Percentiles rank a stretch among this genome's conserved stretches.
Conservation (phyloP, 2,888 invertebrate genomes). For the Agrilus biguttatus region DNA sequence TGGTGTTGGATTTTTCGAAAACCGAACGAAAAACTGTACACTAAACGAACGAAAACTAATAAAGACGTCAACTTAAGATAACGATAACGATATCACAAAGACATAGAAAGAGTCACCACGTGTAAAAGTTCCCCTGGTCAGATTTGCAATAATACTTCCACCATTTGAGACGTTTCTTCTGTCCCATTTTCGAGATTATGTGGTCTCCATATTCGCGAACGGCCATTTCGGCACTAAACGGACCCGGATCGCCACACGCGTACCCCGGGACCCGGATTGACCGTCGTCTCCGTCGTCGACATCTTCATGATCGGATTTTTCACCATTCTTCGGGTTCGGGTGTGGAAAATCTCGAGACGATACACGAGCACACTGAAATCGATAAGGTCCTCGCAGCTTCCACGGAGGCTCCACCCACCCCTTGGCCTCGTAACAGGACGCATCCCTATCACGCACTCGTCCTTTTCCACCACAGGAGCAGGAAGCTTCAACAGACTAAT, state of each 20-base stretch:
- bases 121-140: slow-evolving; percentile 22
- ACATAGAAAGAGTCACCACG: slow-evolving; percentile 5
- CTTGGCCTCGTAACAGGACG: slow-evolving; percentile 1
- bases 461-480: too few species aligned
- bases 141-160: slow-evolving; percentile 23
- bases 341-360: slow-evolving; percentile 19
- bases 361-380: slow-evolving; percentile 23
- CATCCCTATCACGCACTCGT: too few species aligned
- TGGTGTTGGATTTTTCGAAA: too few species aligned
- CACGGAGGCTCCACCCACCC: slow-evolving; percentile 14
- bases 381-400: slow-evolving; percentile 28
- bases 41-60: too few species aligned
- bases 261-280: too few species aligned
- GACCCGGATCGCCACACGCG: slow-evolving; percentile 3
- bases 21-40: too few species aligned
- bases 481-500: too few species aligned
- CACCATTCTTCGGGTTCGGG: slow-evolving; percentile 17
- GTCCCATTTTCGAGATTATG: slow-evolving; percentile 19
- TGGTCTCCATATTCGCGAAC: slow-evolving; percentile 21
- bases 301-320: slow-evolving; percentile 13
- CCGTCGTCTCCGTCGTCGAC: too few species aligned
- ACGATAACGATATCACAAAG: too few species aligned
- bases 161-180: slow-evolving; percentile 25
- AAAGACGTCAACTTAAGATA: too few species aligned
- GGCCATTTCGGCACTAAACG: slow-evolving; percentile 12